Evolutionary conservation across 1,140 invertebrate species (phyloP), one percentile per base, ranked within the genome.

Genomic region (Aphaenogaster rudis): DNA sequence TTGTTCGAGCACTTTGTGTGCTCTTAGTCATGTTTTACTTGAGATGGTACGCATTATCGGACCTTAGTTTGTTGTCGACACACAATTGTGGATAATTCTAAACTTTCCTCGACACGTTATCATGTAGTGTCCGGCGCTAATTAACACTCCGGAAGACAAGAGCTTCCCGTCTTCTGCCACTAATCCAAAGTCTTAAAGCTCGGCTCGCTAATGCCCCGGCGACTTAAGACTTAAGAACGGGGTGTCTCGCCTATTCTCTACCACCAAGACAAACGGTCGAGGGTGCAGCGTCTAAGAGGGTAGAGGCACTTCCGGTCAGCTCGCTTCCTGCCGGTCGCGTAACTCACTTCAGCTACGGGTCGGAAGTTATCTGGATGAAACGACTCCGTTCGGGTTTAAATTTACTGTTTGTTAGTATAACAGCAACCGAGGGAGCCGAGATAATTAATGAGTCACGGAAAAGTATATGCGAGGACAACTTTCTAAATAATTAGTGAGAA

Each of bases 281-380:
- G 87, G 77, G 85, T 71, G 84, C 57, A 86, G 33, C 57, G 72
- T 86, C 87, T 80, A 74, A 88, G 76, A 88, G 87, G 39, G 76
- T 57, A 87, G 13, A 15, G 74, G 50, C 48, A 33, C 21, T 87
- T 88, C 87, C 87, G 76, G 87, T 88, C 86, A 88, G 76, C 45
- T 87, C 50, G 33, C 48, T 80, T 88, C 85, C 82, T 74, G 64
- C 45, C 39, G 36, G 50, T 86, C 52, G 52, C 57, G 39, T 72
- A 81, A 86, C 50, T 80, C 50, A 61, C 42, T 79, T 74, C 80
- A n/a, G 21, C 9, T n/a, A 63, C 54, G 42, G 86, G 66, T 69
- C 69, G 86, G 86, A 88, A 86, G 63, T 69, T 52, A 52, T 61
- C 50, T 85, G 42, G 45, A 69, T 50, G 72, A 77, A 85, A 85